A percentile compares a stretch with the other conserved stretches of the same genome.
Conservation (phyloP, 1,140 invertebrate species). For the Drosophila bocqueti region DNA sequence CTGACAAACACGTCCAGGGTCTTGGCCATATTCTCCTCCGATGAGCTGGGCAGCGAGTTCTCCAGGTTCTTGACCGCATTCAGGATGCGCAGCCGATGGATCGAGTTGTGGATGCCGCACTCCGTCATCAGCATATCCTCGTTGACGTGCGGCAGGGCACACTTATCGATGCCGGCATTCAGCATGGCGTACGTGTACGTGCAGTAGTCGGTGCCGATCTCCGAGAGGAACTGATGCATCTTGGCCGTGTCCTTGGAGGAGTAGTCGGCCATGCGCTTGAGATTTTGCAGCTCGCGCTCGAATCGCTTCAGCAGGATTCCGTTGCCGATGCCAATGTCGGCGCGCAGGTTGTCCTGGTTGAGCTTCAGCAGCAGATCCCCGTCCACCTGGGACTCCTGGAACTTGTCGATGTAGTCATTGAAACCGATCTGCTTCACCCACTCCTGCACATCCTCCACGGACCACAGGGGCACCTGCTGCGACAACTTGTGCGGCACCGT, state of each 20-base stretch:
- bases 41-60: conserved; percentile 88
- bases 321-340: conserved; percentile 97
- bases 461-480: conserved; percentile 99
- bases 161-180: conserved; percentile 96
- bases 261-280: conserved; percentile 99
- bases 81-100: conserved; percentile 95
- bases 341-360: conserved; percentile 95
- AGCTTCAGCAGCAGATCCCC: conserved; percentile 98
- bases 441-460: conserved; percentile 96
- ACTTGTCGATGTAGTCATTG: conserved; percentile 92
- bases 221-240: conserved; percentile 95
- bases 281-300: conserved; percentile 95
- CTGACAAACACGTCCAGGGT: conserved; percentile 99
- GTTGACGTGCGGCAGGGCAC: conserved; percentile 91
- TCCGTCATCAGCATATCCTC: conserved; percentile 96
- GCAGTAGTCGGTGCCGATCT: conserved; percentile 95
- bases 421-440: conserved; percentile 99
- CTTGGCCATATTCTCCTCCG: conserved; percentile 92
- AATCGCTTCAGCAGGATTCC: conserved; percentile 97
- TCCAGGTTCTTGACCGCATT: conserved; percentile 93
- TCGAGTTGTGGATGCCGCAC: conserved; percentile 96
- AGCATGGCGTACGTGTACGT: conserved; percentile 99
- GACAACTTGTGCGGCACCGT: conserved; percentile 98
- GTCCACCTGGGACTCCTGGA: conserved; percentile 97
- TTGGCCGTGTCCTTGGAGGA: conserved; percentile 96